phyloP scores from a whole-genome alignment of 2,113 vertebrate genomes.

The Mixornis gularis region DNA sequence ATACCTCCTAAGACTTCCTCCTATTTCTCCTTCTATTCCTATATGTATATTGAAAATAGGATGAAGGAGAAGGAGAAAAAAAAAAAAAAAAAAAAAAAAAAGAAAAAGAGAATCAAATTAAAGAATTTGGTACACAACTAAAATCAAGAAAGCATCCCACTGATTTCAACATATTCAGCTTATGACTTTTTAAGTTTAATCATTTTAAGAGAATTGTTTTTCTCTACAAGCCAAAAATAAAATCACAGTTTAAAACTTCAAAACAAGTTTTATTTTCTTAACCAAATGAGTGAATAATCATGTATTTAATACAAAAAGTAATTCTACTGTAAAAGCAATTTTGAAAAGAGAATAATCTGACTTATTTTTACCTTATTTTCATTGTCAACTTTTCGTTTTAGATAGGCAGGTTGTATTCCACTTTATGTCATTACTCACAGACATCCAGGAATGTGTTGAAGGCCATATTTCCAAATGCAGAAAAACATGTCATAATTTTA shows the following conservation, averaged over 20 bases:
- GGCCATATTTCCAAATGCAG: neutral
- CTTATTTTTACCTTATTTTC: neutral
- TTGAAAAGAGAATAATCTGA: neutral
- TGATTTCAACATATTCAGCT: neutral
- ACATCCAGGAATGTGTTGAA: neutral
- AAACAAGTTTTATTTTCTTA: neutral
- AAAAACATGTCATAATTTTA: neutral
- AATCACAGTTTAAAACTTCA: neutral
- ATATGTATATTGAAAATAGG: neutral
- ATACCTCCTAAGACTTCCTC: neutral
- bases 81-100: neutral
- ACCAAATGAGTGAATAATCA: accelerated
- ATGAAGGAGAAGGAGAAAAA: neutral
- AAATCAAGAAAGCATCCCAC: neutral
- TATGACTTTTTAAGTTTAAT: neutral
- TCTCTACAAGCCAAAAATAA: neutral
- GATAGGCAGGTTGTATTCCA: neutral
- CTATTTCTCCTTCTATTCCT: neutral
- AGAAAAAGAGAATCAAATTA: neutral
- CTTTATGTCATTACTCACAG: neutral
- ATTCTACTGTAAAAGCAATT: neutral
- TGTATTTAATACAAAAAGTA: neutral
- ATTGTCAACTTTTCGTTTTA: neutral
- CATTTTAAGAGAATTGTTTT: neutral
- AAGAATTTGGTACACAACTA: neutral